These are phyloP conservation scores for Eristalis pertinax DNA, from an alignment of 2,888 invertebrate genomes.

Conservation along the genomic window DNA sequence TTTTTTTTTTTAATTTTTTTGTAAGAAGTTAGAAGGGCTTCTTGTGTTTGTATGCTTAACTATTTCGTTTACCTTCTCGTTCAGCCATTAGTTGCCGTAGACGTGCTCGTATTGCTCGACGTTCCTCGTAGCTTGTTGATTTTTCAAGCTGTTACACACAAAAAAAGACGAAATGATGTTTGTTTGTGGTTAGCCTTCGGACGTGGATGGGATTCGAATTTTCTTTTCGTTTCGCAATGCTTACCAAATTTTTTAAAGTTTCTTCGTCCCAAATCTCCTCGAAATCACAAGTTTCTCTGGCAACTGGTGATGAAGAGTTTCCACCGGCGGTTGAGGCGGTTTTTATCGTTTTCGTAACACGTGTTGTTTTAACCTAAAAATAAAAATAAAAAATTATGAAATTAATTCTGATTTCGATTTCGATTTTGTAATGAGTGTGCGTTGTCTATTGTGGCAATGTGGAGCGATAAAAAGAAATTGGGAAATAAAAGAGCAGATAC, in stretches of 20 bases:
- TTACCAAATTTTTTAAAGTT: constrained; percentile 87
- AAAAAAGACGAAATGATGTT: constrained; percentile 3
- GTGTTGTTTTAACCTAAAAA: constrained; percentile 82
- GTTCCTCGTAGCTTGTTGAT: constrained; percentile 93
- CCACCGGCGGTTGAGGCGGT: constrained; percentile 75
- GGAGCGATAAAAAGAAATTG: no score
- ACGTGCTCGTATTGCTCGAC: constrained; percentile 90
- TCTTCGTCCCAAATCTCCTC: constrained; percentile 91
- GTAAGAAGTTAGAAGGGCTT: background rate
- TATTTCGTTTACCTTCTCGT: constrained; percentile 87
- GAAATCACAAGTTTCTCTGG: constrained; percentile 84
- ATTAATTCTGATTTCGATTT: background rate
- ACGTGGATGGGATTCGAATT: background rate
- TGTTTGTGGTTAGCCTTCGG: background rate
- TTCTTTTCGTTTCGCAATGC: constrained; percentile 74
- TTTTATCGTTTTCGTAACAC: constrained; percentile 80
- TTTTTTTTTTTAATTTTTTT: background rate
- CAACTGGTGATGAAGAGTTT: constrained; percentile 82
- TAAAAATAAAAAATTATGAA: background rate
- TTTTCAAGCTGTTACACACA: constrained; percentile 86
- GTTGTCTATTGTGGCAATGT: no score
- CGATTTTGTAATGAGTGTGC: no score
- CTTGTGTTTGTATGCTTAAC: background rate
- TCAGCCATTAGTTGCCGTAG: constrained; percentile 92
- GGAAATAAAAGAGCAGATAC: no score